Base-by-base conservation (phyloP, 2,113 vertebrate species). In the Megaptera novaeangliae region DNA sequence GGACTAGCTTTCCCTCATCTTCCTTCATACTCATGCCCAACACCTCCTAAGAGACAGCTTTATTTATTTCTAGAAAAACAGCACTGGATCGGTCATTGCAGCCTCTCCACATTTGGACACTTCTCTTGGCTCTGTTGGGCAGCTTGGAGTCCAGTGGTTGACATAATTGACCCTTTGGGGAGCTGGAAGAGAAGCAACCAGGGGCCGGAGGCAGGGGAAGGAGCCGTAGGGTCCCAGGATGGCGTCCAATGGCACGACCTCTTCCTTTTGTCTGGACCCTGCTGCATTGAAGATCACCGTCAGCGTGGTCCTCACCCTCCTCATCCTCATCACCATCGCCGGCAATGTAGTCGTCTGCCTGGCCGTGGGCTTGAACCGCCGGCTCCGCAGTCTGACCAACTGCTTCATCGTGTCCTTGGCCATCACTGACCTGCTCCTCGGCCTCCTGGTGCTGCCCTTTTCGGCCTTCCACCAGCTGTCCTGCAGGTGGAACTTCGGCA, bases 381-480 rank as follows among this genome's bases (percentile, higher is more conserved):
- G 98, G 89, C 99, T 99, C 49, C 99, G 99, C 93, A 99, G 98
- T 90, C 98, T 99, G 97, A 99, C 99, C 0, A 99, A 99, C 98
- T 99, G 99, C 97, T 99, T 99, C 98, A 99, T 99, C 0, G 99
- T 99, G 90, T 99, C 99, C 2, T 98, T 99, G 98, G 99, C 99
- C 7, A 92, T 99, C 77, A 99, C 99, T 0, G 99, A 99, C 97
- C 98, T 99, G 94, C 98, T 99, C 64, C 99, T 99, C 3, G 99
- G 99, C 64, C 98, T 99, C 27, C 97, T 99, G 91, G 99, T 99
- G 95, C 99, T 99, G 83, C 99, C 99, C 0, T 99, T 99, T 97
- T 99, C 99, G 0, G 99, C 99, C n/a, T 98, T 99, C 69, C 98
- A 99, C 1, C 98, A 99, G 91, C 98, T 99, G 3, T 91, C 98